These are phyloP conservation scores for Notolepis coatsorum DNA, from an alignment of 2,797 vertebrate species.

Conservation along the genomic window DNA sequence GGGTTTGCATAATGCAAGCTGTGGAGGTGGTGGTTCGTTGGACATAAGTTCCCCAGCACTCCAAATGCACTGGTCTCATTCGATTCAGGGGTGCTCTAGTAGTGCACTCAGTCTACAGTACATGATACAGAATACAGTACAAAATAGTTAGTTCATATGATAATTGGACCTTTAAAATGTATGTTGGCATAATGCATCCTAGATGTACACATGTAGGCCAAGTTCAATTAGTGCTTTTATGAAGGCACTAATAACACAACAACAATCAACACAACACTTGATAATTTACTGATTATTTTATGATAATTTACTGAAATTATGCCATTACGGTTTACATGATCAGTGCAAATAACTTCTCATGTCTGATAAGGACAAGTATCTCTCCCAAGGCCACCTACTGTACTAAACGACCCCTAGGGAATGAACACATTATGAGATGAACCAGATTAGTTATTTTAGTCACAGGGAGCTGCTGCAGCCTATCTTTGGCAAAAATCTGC, in stretches of 20 bases:
- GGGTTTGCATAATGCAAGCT: no score
- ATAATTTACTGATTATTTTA: constrained; percentile 33
- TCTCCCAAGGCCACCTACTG: constrained; percentile 35
- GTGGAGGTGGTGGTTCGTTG: no score
- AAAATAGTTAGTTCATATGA: no score
- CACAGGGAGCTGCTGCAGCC: constrained; percentile 15
- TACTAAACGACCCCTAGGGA: constrained; percentile 35
- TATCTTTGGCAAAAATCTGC: constrained; percentile 37
- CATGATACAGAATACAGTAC: no score
- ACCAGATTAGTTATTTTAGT: constrained; percentile 42
- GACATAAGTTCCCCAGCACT: no score
- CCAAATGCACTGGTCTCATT: no score
- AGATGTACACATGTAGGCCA: neutral
- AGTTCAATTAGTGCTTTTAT: neutral
- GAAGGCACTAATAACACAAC: neutral
- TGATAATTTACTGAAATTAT: constrained; percentile 42
- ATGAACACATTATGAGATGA: constrained; percentile 34
- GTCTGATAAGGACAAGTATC: constrained; percentile 52
- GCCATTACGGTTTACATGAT: constrained; percentile 45
- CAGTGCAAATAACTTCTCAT: constrained; percentile 39
- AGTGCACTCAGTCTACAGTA: no score
- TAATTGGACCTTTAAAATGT: no score
- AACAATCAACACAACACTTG: constrained; percentile 22
- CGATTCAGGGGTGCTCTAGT: no score
- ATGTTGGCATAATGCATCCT: no score